These are phyloP conservation scores for Oxyruncus cristatus DNA, from an alignment of 2,113 vertebrate genomes.

Conservation along the genomic window DNA sequence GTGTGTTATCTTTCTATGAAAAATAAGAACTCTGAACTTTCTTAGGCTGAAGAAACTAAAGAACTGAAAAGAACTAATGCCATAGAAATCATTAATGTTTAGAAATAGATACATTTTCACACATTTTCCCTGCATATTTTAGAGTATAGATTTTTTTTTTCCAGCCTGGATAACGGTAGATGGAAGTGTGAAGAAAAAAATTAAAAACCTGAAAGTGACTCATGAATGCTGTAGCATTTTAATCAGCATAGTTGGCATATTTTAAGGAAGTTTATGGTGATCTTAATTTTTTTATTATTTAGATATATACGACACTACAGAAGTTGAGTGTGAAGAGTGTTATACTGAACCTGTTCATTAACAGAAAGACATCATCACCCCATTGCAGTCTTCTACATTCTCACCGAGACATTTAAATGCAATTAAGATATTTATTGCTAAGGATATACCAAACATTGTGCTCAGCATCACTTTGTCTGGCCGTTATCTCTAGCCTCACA, in stretches of 20 bases:
- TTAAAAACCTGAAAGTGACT: background rate
- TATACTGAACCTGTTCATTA: background rate
- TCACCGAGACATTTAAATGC: background rate
- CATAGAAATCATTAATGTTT: background rate
- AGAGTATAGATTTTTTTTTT: background rate
- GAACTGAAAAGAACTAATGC: background rate
- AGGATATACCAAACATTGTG: background rate
- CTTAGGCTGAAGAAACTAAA: background rate
- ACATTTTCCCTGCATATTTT: background rate
- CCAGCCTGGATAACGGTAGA: background rate
- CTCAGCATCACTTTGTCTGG: background rate
- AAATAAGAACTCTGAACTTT: background rate
- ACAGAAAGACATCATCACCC: background rate
- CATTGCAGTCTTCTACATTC: background rate
- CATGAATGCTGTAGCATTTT: background rate
- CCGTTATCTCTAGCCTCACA: background rate
- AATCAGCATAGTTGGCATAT: background rate
- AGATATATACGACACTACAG: background rate
- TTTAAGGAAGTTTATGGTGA: background rate
- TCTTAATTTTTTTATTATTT: background rate
- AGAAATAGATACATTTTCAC: background rate
- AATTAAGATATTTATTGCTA: background rate
- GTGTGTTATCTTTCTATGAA: background rate
- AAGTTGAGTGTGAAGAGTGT: background rate
- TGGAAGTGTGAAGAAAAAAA: background rate